Percentiles rank a stretch among this genome's conserved stretches.
Evolutionary conservation across 2,113 vertebrate genomes (phyloP).

Genomic region (Lycaon pictus): DNA sequence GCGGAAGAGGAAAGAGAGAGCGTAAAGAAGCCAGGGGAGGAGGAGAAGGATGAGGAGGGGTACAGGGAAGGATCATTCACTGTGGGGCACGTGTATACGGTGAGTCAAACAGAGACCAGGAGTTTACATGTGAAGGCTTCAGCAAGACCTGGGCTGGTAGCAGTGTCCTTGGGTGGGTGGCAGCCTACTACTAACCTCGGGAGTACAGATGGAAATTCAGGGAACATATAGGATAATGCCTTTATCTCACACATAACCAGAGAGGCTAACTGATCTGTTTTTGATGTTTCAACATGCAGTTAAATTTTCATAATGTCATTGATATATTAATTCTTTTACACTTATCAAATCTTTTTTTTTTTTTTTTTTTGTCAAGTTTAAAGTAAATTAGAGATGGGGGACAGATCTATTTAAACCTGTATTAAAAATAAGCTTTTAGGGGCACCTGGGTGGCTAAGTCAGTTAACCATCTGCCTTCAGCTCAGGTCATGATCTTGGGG

Average conservation of each 20-base stretch:
- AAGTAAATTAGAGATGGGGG: neutral
- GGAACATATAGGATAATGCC: neutral
- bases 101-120: neutral
- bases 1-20: too few species aligned
- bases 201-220: neutral
- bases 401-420: constrained; percentile 20
- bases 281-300: neutral
- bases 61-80: neutral
- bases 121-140: neutral
- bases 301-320: neutral
- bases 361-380: neutral
- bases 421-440: constrained; percentile 8
- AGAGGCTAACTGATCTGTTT: neutral
- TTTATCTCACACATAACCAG: neutral
- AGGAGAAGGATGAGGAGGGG: neutral
- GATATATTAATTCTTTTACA: neutral
- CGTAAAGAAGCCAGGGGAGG: rapidly evolving
- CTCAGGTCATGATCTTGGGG: too few species aligned
- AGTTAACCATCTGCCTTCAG: too few species aligned
- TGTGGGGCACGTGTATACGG: rapidly evolving
- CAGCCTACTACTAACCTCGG: neutral
- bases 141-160: neutral
- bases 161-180: neutral
- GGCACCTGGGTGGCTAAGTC: neutral
- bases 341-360: neutral